Base-by-base conservation (phyloP, 2,113 vertebrate genomes). In the Tor tambroides region DNA sequence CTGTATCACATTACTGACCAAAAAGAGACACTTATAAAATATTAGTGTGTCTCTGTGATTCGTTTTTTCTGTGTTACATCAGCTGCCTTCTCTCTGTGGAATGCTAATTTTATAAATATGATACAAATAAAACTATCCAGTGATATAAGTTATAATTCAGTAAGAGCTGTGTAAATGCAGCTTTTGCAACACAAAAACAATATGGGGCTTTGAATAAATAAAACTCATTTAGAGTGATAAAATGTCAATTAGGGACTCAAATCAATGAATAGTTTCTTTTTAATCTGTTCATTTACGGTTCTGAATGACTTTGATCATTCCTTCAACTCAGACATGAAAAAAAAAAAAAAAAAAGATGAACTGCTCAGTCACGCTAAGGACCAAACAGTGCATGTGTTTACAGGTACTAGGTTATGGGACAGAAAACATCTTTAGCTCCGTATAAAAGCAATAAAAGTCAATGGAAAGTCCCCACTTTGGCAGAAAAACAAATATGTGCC, bases 1-100 rank as follows among this genome's bases (percentile, higher is more conserved):
- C 86, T 89, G 80, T 46, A 56, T 90, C 85, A 61, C 82, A 87
- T 77, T 78, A 80, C 17, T 82, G 72, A 85, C 63, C 56, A 46
- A 65, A 88, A 88, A 85, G 86, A 90, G 35, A 87, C 84, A 87
- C 86, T 85, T 61, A 81, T 49, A 81, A 51, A 76, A 38, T 78
- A 87, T 65, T 80, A 9, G 28, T 90, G 28, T 90, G 61, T 76
- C 51, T 65, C 88, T 89, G 86, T 61, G 85, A 91, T 92, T 91
- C 88, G 88, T 91, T 84, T 88, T 91, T 77, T 12, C 85, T 23
- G 56, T 38, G 61, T 88, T 88, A 79, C 54, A 90, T 87, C 84
- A 76, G 35, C 65, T 54, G 83, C 87, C 84, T 87, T 80, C 85
- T 89, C 89, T 87, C 79, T 87, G 63, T 88, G 23, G 67, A 65